Evolutionary conservation across 1,140 invertebrate species (phyloP).

Genomic region (Drosophila erecta): DNA sequence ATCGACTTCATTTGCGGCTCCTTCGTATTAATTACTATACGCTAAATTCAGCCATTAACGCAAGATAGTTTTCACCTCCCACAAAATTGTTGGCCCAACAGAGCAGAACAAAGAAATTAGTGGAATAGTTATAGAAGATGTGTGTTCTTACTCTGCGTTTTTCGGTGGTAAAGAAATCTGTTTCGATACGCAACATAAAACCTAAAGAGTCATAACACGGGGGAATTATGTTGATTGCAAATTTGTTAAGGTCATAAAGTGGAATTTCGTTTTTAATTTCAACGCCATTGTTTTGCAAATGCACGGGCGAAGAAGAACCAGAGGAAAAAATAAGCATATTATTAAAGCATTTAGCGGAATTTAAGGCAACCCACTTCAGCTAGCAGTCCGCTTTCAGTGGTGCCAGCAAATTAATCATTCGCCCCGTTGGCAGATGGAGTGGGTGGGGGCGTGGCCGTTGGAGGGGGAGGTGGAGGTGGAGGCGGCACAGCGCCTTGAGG

Average conservation of each 20-base stretch:
- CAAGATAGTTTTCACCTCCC: slow-evolving; percentile 79
- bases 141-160: slow-evolving; percentile 1
- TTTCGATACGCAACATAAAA: slow-evolving; percentile 56
- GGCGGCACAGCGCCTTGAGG: slow-evolving; percentile 58
- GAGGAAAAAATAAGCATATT: slow-evolving; percentile 54
- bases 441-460: neutral
- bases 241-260: slow-evolving; percentile 83
- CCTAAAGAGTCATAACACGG: slow-evolving; percentile 69
- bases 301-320: slow-evolving; percentile 21
- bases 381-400: slow-evolving; percentile 50
- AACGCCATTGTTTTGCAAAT: slow-evolving; percentile 73
- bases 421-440: slow-evolving; percentile 9
- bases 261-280: slow-evolving; percentile 81
- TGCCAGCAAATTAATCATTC: slow-evolving; percentile 76
- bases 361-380: slow-evolving; percentile 66
- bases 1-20: slow-evolving; percentile 27
- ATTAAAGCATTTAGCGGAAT: slow-evolving; percentile 81
- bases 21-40: slow-evolving; percentile 63
- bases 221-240: slow-evolving; percentile 80
- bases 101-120: slow-evolving; percentile 59
- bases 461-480: slow-evolving; percentile 2
- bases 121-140: neutral
- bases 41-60: slow-evolving; percentile 76
- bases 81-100: slow-evolving; percentile 66
- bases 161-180: slow-evolving; percentile 34